A percentile compares a stretch with the other conserved stretches of the same genome.
phyloP scores from a whole-genome alignment of 2,113 vertebrate species.

The Proteles cristata region DNA sequence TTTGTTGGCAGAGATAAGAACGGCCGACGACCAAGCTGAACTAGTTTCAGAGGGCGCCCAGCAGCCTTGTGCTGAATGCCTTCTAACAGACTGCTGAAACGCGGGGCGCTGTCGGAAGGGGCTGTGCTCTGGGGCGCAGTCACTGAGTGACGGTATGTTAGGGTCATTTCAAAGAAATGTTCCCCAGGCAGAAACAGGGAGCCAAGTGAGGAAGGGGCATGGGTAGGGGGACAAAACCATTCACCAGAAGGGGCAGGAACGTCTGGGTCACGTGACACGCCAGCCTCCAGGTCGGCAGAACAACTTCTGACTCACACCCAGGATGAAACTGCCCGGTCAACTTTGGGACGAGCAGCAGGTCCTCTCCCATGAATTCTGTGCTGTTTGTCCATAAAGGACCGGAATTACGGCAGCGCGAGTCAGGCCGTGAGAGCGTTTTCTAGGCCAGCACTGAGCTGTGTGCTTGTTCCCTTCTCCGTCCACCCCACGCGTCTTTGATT shows the following conservation, averaged over 20 bases:
- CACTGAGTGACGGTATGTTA: background rate
- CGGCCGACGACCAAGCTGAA: background rate
- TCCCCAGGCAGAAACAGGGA: background rate
- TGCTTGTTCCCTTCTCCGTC: background rate
- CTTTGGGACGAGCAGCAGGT: background rate
- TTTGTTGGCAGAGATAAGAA: constrained; percentile 23
- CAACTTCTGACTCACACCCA: background rate
- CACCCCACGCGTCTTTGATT: background rate
- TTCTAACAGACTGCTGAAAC: background rate
- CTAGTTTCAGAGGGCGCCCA: background rate
- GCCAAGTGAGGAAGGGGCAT: background rate
- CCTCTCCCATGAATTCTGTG: background rate
- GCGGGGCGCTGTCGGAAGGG: background rate
- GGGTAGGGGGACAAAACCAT: background rate
- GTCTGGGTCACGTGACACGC: background rate
- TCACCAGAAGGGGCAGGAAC: background rate
- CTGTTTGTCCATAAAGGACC: background rate
- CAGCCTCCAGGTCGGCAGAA: background rate
- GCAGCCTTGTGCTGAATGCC: background rate
- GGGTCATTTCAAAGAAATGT: background rate
- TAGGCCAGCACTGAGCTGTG: background rate
- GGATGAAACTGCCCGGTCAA: background rate
- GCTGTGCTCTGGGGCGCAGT: background rate
- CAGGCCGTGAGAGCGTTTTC: background rate
- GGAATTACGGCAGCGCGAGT: background rate